Evolutionary conservation across 2,797 vertebrate genomes (phyloP), one percentile per base, ranked within the genome.

Genomic region (Agapornis canus): DNA sequence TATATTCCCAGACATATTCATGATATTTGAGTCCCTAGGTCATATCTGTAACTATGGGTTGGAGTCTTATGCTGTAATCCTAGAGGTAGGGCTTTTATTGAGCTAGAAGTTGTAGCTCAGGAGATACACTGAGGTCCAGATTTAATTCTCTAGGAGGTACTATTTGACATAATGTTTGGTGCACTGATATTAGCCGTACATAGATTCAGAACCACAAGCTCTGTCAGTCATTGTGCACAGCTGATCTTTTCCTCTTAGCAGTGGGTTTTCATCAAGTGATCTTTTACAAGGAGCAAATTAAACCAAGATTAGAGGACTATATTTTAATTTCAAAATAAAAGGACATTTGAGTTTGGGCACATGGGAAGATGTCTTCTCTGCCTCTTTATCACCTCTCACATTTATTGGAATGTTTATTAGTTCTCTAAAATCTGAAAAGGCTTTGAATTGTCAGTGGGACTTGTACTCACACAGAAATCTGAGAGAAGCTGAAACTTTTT

Each of bases 261-360:
- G 48, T 61, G 32, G 7, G 2, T 57, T 94, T 91, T 92, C 40
- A 82, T 88, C 47, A 85, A 57, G 86, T 79, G 84, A 80, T 94
- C 72, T 89, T 86, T 89, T 68, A 48, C 32, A 49, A 49, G 60
- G 13, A 42, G 70, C 72, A 54, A 73, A 83, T 73, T 47, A 27
- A 81, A 54, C 64, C 27, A n/a, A 94, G 35, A n/a, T 89, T 78
- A 79, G 39, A 81, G 32, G 22, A 68, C 27, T 66, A 22, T 48
- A 11, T 89, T 68, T 91, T 66, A 51, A 66, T 87, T 94, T 94
- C 56, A 71, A 82, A 92, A 37, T 82, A 66, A 82, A 89, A 82
- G 52, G 26, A 39, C 42, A 26, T 75, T 75, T 63, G 51, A 71
- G 3, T 77, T 68, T 45, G 64, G 31, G 72, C 61, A 68, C 23